Evolutionary conservation across 1,140 invertebrate genomes (phyloP), one percentile per base, ranked within the genome.

Genomic region (Conus betulinus): DNA sequence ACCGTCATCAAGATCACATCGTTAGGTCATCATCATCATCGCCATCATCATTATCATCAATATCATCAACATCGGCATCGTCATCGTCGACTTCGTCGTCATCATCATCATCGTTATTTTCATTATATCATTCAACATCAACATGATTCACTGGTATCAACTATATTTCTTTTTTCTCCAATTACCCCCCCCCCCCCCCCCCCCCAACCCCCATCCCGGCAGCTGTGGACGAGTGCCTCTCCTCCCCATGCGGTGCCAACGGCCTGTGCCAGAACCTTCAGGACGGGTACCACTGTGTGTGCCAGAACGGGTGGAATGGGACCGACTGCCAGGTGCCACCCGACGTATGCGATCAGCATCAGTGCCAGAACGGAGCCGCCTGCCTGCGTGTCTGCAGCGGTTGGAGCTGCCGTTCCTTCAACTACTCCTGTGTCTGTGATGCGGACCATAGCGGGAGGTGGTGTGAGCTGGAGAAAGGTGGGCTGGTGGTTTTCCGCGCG

Each of bases 211-310:
- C 39, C 39, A 39, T 39, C 39, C 39, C 39, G 2, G 25, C 60
- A 85, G 84, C 67, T 17, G 67, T 85, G 11, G 39, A 85, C 67
- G 84, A 85, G 27, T 85, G 84, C 60, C 84, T 60, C n/a, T 60
- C 53, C 13, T 27, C 17, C 5, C 84, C 84, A 23, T 83, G 81
- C 23, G 39, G 39, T 39, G 52, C 10, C 15, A 10, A 55, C 51
- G 81, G 51, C 11, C n/a, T 10, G 39, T 83, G 85, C 15, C 60
- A 87, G 51, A 55, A 57, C 17, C 81, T n/a, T 27, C 51, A 6
- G 84, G 60, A 25, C 23, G 82, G 82, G 13, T 85, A 25, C 60
- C 27, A 85, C 5, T 85, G 84, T 67, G 15, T 20, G 15, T 85
- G 84, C 55, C 6, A 67, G n/a, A 25, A 85, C 67, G 84, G 84